Conservation (phyloP, 2,888 invertebrate species). For the Megastigmus dorsalis region DNA sequence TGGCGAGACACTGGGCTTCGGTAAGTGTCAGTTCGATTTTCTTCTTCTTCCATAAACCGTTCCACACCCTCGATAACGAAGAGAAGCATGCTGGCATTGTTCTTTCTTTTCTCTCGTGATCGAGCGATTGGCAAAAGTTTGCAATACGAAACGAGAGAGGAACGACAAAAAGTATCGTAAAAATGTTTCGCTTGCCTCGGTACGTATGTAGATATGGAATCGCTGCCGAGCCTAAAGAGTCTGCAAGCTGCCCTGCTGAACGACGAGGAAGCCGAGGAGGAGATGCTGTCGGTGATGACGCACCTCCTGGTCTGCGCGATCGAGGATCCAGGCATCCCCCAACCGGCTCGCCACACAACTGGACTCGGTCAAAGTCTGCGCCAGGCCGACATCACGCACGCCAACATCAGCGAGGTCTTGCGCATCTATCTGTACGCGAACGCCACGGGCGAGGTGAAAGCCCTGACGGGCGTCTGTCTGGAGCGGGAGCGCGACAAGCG, state of each 20-base stretch:
- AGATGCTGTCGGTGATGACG: constrained; percentile 90
- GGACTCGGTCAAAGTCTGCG: constrained; percentile 92
- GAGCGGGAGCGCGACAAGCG: constrained; percentile 88
- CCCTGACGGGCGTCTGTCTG: constrained; percentile 86
- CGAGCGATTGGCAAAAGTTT: too few species aligned
- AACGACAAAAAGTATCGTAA: too few species aligned
- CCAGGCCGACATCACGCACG: constrained; percentile 91
- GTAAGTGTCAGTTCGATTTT: constrained; percentile 76
- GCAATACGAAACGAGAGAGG: too few species aligned
- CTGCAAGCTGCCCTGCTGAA: constrained; percentile 90
- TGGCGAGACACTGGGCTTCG: constrained; percentile 94
- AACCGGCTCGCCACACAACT: constrained; percentile 92
- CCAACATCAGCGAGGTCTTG: constrained; percentile 93
- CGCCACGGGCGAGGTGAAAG: constrained; percentile 90
- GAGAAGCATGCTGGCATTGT: too few species aligned
- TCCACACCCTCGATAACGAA: too few species aligned
- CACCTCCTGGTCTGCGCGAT: constrained; percentile 93
- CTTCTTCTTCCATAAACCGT: too few species aligned
- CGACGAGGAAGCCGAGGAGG: constrained; percentile 88
- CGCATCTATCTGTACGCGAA: constrained; percentile 93
- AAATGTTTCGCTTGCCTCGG: too few species aligned
- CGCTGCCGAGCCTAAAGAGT: constrained; percentile 89
- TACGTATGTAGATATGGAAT: constrained; percentile 86
- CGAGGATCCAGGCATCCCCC: constrained; percentile 94
- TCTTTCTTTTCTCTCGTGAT: too few species aligned